Evolutionary conservation across 2,113 vertebrate species (phyloP).

Genomic region (Thunnus maccoyii): DNA sequence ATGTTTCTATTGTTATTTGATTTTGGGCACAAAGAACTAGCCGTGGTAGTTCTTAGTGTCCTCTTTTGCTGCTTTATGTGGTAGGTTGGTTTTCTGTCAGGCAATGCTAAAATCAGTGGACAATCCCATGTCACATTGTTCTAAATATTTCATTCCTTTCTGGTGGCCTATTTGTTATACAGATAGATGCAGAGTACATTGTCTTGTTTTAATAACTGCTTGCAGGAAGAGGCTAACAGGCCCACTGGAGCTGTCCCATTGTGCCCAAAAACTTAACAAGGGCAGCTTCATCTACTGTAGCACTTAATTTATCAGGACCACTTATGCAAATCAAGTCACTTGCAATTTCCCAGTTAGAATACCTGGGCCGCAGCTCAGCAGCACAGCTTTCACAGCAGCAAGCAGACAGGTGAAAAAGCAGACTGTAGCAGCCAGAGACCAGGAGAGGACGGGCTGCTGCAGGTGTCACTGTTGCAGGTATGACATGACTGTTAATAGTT

Average conservation of each 20-base stretch:
- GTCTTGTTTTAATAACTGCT: conserved; percentile 6
- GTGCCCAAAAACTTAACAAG: conserved; percentile 27
- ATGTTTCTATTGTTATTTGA: no score
- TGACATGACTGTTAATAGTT: conserved; percentile 12
- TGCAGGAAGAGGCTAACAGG: conserved; percentile 43
- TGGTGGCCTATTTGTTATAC: conserved; percentile 14
- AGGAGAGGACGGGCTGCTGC: neutral
- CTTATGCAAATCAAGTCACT: conserved; percentile 67
- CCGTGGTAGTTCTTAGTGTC: no score
- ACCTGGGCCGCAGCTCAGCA: conserved; percentile 38
- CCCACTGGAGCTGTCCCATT: conserved; percentile 13
- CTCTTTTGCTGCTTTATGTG: neutral
- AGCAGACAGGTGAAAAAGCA: conserved; percentile 44
- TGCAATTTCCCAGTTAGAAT: conserved; percentile 61
- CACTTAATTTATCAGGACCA: conserved; percentile 60
- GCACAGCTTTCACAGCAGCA: neutral
- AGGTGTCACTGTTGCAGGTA: neutral
- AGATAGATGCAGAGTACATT: conserved; percentile 26
- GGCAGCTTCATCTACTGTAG: conserved; percentile 20
- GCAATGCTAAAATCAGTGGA: neutral
- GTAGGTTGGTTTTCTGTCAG: neutral
- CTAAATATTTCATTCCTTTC: conserved; percentile 16
- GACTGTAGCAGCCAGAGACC: neutral
- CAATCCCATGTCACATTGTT: neutral
- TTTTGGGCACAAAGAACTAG: no score